phyloP scores from a whole-genome alignment of 2,797 vertebrate species.

The Spinibarbus caldwelli region DNA sequence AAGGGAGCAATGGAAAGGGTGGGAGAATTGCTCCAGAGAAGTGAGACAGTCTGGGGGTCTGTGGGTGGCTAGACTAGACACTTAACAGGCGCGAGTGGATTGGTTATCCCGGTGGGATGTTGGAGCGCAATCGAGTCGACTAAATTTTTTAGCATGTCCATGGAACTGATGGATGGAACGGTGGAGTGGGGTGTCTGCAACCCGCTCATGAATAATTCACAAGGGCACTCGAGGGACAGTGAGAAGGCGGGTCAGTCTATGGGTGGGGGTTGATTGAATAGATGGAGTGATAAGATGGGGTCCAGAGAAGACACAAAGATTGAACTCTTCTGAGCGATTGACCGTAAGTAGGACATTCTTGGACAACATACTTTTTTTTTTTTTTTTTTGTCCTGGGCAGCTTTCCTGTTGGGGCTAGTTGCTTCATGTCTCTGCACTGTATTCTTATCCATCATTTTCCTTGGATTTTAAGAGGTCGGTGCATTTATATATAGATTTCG shows the following conservation, averaged over 20 bases:
- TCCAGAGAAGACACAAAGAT: not conserved
- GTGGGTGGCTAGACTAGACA: constrained; percentile 38
- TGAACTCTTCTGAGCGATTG: not conserved
- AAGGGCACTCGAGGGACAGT: constrained; percentile 1
- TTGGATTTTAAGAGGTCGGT: not conserved
- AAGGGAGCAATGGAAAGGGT: not conserved
- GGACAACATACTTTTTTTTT: not conserved
- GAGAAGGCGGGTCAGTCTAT: constrained; percentile 20
- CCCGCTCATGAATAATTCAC: constrained; percentile 53
- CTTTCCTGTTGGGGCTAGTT: not conserved
- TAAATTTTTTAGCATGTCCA: constrained; percentile 59
- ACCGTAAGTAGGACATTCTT: not conserved
- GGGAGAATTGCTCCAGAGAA: not conserved
- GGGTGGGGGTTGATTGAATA: constrained; percentile 7
- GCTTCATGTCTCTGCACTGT: not conserved
- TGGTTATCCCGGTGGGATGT: not conserved
- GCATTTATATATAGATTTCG: not conserved
- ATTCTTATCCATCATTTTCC: not conserved
- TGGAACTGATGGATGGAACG: constrained; percentile 54
- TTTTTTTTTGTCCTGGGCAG: not conserved
- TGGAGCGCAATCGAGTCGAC: constrained; percentile 35
- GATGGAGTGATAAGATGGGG: constrained; percentile 2
- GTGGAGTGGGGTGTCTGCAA: constrained; percentile 30
- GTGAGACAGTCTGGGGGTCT: constrained; percentile 18
- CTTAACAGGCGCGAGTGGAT: constrained; percentile 18